phyloP scores from a whole-genome alignment of 2,113 vertebrate genomes.

The Ailuropoda melanoleuca region DNA sequence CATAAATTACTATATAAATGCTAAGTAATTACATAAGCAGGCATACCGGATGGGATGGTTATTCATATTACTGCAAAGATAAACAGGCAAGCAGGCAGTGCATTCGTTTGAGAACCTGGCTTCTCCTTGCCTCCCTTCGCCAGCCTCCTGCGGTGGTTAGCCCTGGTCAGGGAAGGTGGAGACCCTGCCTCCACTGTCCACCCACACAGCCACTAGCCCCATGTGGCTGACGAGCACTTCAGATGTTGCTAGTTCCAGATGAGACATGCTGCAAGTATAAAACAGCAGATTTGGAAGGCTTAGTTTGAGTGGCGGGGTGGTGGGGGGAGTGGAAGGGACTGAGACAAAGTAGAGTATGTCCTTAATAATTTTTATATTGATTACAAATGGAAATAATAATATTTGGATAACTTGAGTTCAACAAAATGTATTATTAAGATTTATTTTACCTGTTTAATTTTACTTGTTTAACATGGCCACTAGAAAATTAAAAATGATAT shows the following conservation, averaged over 20 bases:
- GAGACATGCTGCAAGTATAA: background rate
- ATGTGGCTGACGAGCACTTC: background rate
- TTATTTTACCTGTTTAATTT: background rate
- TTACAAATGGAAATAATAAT: slow-evolving; percentile 11
- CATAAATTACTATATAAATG: slow-evolving; percentile 74
- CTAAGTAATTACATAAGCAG: slow-evolving; percentile 76
- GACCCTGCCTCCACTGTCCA: background rate
- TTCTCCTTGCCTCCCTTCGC: background rate
- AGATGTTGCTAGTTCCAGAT: background rate
- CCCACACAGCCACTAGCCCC: no score
- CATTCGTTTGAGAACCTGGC: background rate
- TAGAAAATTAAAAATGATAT: background rate
- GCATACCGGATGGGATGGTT: slow-evolving; percentile 51
- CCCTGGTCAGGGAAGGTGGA: background rate
- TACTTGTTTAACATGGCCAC: background rate
- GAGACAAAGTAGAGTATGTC: background rate
- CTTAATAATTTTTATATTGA: slow-evolving; percentile 23
- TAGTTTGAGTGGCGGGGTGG: background rate
- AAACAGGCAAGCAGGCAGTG: slow-evolving; percentile 15
- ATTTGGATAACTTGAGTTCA: slow-evolving; percentile 14
- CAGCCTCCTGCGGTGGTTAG: background rate
- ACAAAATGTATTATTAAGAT: background rate
- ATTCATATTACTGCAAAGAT: slow-evolving; percentile 56
- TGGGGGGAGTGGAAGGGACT: background rate
- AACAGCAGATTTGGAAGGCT: background rate